A percentile compares a stretch with the other conserved stretches of the same genome.
Conservation (phyloP, 2,888 invertebrate species). For the Agrotis puta region DNA sequence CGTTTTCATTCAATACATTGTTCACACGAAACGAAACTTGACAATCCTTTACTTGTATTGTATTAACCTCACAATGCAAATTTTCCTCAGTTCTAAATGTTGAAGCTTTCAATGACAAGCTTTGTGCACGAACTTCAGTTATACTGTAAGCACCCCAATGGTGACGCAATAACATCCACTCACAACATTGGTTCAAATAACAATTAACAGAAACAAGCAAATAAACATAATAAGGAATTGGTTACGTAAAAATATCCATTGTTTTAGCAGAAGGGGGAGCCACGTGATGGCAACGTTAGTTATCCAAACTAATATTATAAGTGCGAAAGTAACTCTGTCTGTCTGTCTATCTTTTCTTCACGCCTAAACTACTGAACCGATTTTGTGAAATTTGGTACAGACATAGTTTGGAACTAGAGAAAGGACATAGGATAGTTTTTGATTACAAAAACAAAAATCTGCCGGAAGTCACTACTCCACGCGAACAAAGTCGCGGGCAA, state of each 20-base stretch:
- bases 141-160: slow-evolving; percentile 14
- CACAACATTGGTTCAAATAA: slow-evolving; percentile 29
- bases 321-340: too few relatives aligned
- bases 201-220: slow-evolving; percentile 26
- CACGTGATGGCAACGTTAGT: slow-evolving; percentile 41
- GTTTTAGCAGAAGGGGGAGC: slow-evolving; percentile 35
- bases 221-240: slow-evolving; percentile 36
- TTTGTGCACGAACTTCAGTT: slow-evolving; percentile 11
- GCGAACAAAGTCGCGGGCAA: too few relatives aligned
- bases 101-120: slow-evolving; percentile 2
- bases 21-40: not conserved
- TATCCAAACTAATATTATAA: too few relatives aligned
- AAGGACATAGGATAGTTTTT: too few relatives aligned
- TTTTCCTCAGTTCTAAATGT: not conserved
- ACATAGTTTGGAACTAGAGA: too few relatives aligned
- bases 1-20: not conserved
- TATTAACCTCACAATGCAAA: slow-evolving; percentile 13
- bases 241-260: slow-evolving; percentile 40
- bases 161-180: slow-evolving; percentile 9
- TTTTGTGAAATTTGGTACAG: too few relatives aligned
- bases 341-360: too few relatives aligned
- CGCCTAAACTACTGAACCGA: too few relatives aligned
- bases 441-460: too few relatives aligned
- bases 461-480: too few relatives aligned
- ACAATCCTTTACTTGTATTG: slow-evolving; percentile 2